These are phyloP conservation scores for Tricholauxania praeusta DNA, from an alignment of 2,888 invertebrate genomes.

Conservation along the genomic window DNA sequence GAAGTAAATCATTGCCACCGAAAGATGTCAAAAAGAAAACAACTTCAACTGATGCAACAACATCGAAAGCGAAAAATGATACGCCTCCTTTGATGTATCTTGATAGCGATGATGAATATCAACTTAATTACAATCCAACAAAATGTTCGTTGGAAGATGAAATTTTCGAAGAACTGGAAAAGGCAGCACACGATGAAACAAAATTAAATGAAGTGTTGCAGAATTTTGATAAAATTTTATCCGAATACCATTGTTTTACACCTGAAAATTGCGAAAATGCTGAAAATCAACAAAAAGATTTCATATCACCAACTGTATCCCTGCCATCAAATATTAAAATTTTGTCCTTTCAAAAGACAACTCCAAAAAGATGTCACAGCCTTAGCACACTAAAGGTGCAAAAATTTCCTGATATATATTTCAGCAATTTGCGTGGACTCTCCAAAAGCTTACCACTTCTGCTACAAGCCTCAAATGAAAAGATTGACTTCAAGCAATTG, in stretches of 20 bases:
- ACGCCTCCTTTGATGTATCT: slow-evolving; percentile 48
- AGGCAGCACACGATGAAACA: slow-evolving; percentile 67
- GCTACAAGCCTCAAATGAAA: too few species aligned
- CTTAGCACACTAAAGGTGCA: too few species aligned
- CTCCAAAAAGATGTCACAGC: too few species aligned
- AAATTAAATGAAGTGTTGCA: slow-evolving; percentile 70
- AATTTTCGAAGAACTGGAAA: slow-evolving; percentile 67
- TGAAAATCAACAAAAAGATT: too few species aligned
- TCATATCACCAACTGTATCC: too few species aligned
- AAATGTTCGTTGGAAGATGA: slow-evolving; percentile 66
- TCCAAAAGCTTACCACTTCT: too few species aligned
- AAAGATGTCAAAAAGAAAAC: slow-evolving; percentile 6
- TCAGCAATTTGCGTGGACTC: too few species aligned
- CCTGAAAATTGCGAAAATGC: too few species aligned
- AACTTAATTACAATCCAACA: slow-evolving; percentile 59
- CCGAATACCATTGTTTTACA: slow-evolving; percentile 62
- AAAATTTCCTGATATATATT: too few species aligned
- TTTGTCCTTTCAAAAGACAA: too few species aligned
- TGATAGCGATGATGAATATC: slow-evolving; percentile 63
- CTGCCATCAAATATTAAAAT: too few species aligned
- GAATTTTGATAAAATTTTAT: slow-evolving; percentile 71
- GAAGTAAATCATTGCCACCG: slow-evolving; percentile 26
- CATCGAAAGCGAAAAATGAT: not conserved
- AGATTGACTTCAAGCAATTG: too few species aligned
- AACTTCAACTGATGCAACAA: not conserved